Evolutionary conservation across 2,113 vertebrate genomes (phyloP).

Genomic region (Sterna hirundo): DNA sequence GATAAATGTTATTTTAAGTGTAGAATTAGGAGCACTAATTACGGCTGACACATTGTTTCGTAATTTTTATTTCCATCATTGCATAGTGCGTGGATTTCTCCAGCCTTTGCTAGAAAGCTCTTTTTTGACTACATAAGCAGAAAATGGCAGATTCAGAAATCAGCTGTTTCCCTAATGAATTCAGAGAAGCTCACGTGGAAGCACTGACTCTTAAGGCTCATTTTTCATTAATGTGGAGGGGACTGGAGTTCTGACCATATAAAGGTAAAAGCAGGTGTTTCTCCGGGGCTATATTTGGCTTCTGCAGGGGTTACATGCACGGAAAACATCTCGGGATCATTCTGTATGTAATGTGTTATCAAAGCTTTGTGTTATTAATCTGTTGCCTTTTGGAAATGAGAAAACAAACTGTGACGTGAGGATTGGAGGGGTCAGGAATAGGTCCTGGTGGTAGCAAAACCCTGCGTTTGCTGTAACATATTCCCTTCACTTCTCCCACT

Average conservation of each 20-base stretch:
- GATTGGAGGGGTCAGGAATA: neutral
- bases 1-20: neutral
- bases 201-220: conserved; percentile 20
- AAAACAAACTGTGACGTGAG: neutral
- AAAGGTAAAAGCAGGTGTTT: conserved; percentile 52
- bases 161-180: conserved; percentile 51
- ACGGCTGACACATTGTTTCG: neutral
- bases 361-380: conserved; percentile 5
- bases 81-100: neutral
- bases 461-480: neutral
- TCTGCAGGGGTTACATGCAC: neutral
- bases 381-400: conserved; percentile 20
- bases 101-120: neutral
- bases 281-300: conserved; percentile 11
- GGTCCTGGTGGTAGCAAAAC: neutral
- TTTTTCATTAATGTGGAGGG: conserved; percentile 37
- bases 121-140: conserved; percentile 40
- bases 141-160: conserved; percentile 64
- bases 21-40: conserved; percentile 20
- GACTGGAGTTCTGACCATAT: neutral
- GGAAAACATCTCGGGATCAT: neutral
- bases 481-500: conserved; percentile 11
- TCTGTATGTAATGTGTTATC: neutral
- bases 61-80: conserved; percentile 4
- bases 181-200: conserved; percentile 35